A percentile compares a stretch with the other conserved stretches of the same genome.
phyloP scores from a whole-genome alignment of 2,888 invertebrate species.

The Meiosimyza decipiens region DNA sequence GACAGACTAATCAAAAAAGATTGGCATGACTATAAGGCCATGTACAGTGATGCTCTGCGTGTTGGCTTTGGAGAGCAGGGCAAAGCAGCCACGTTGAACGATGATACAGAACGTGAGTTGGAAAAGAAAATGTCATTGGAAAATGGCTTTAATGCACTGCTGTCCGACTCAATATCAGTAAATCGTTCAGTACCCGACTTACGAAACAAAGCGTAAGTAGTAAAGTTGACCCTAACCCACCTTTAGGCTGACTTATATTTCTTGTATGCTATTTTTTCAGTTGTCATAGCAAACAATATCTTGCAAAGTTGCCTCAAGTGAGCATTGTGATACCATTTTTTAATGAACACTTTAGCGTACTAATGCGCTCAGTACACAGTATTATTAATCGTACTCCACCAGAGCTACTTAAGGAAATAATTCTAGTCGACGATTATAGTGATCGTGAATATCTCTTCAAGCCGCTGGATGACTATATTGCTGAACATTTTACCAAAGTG shows the following conservation, averaged over 20 bases:
- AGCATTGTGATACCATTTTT: slow-evolving; percentile 94
- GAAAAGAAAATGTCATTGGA: slow-evolving; percentile 76
- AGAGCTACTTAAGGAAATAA: slow-evolving; percentile 86
- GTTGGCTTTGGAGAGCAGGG: slow-evolving; percentile 82
- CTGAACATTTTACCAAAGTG: slow-evolving; percentile 78
- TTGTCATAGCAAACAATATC: slow-evolving; percentile 58
- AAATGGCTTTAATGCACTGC: slow-evolving; percentile 94
- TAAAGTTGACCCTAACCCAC: background rate
- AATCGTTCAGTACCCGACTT: slow-evolving; percentile 87
- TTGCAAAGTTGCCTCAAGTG: slow-evolving; percentile 73
- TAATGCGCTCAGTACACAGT: slow-evolving; percentile 83
- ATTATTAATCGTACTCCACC: slow-evolving; percentile 86
- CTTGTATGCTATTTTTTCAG: slow-evolving; percentile 43
- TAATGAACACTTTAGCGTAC: slow-evolving; percentile 91
- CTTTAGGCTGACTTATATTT: background rate
- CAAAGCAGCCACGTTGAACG: slow-evolving; percentile 72
- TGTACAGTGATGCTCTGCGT: slow-evolving; percentile 73
- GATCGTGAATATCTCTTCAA: slow-evolving; percentile 79
- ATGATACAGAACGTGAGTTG: slow-evolving; percentile 74
- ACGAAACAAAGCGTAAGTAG: slow-evolving; percentile 71
- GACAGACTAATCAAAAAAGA: slow-evolving; percentile 70
- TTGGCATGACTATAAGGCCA: slow-evolving; percentile 82
- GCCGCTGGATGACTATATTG: slow-evolving; percentile 80
- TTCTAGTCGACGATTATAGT: slow-evolving; percentile 90
- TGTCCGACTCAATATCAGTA: slow-evolving; percentile 91